Conservation (phyloP, 2,113 vertebrate species). For the Oostethus manadensis region DNA sequence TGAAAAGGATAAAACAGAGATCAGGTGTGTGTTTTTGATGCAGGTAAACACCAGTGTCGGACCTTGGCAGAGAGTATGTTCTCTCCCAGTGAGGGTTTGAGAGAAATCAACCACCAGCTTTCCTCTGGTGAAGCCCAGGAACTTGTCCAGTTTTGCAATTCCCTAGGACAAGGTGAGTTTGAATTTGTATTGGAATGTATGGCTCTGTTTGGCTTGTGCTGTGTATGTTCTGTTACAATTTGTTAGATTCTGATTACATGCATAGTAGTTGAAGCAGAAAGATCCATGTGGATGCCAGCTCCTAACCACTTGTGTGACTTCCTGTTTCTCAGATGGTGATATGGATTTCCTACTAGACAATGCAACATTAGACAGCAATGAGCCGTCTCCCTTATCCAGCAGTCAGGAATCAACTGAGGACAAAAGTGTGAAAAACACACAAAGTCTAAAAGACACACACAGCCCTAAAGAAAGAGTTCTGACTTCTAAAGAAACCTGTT, state of each 20-base stretch:
- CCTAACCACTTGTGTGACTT: neutral
- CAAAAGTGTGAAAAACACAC: slow-evolving; percentile 39
- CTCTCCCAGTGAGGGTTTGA: slow-evolving; percentile 81
- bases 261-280: neutral
- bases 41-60: slow-evolving; percentile 92
- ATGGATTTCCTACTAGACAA: slow-evolving; percentile 85
- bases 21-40: slow-evolving; percentile 21
- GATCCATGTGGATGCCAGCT: neutral
- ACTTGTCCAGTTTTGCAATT: slow-evolving; percentile 83
- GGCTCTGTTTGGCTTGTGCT: neutral
- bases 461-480: slow-evolving; percentile 8
- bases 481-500: slow-evolving; percentile 37
- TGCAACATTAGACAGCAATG: slow-evolving; percentile 75
- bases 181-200: neutral
- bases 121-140: slow-evolving; percentile 82
- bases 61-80: slow-evolving; percentile 88
- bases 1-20: neutral
- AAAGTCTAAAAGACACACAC: slow-evolving; percentile 33
- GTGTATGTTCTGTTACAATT: neutral
- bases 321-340: slow-evolving; percentile 78
- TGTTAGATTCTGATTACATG: neutral
- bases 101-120: slow-evolving; percentile 85
- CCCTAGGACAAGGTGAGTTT: slow-evolving; percentile 82
- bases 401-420: slow-evolving; percentile 55
- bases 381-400: slow-evolving; percentile 66